Evolutionary conservation across 2,113 vertebrate genomes (phyloP).

Genomic region (Etheostoma spectabile): DNA sequence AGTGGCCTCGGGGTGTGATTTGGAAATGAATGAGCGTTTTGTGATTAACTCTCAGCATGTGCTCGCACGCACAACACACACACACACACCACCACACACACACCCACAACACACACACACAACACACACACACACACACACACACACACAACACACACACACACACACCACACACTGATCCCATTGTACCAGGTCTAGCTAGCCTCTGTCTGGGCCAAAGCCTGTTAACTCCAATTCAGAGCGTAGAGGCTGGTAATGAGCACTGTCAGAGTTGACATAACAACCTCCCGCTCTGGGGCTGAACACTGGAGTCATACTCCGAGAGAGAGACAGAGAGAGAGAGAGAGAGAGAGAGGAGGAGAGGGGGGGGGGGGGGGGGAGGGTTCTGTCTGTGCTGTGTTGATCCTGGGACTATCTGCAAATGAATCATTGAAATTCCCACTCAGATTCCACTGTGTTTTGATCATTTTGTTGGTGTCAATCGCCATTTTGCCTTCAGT

Average conservation of each 20-base stretch:
- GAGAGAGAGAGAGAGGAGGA: too few relatives aligned
- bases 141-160: conserved; percentile 8
- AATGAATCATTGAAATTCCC: conserved; percentile 9
- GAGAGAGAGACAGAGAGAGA: background rate
- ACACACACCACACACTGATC: conserved; percentile 45
- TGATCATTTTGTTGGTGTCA: background rate
- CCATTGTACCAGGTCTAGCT: conserved; percentile 53
- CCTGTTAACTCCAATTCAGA: conserved; percentile 69
- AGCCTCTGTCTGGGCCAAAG: conserved; percentile 59
- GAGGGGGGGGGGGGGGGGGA: too few relatives aligned
- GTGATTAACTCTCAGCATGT: conserved; percentile 52
- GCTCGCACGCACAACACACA: background rate
- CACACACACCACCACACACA: conserved; percentile 10
- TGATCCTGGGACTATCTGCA: conserved; percentile 11
- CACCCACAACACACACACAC: background rate
- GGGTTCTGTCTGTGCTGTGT: background rate
- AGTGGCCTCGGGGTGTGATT: conserved; percentile 47
- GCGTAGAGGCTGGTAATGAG: conserved; percentile 63
- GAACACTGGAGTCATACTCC: conserved; percentile 24
- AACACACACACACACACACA: conserved; percentile 34
- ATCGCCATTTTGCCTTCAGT: background rate
- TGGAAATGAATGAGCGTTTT: conserved; percentile 53
- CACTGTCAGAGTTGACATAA: conserved; percentile 70
- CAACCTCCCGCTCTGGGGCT: conserved; percentile 56
- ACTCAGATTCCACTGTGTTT: background rate